A percentile compares a stretch with the other conserved stretches of the same genome.
These are phyloP conservation scores for Palythoa caribaeorum DNA, from an alignment of 92 coral and sea anemone species.

Conservation along the genomic window DNA sequence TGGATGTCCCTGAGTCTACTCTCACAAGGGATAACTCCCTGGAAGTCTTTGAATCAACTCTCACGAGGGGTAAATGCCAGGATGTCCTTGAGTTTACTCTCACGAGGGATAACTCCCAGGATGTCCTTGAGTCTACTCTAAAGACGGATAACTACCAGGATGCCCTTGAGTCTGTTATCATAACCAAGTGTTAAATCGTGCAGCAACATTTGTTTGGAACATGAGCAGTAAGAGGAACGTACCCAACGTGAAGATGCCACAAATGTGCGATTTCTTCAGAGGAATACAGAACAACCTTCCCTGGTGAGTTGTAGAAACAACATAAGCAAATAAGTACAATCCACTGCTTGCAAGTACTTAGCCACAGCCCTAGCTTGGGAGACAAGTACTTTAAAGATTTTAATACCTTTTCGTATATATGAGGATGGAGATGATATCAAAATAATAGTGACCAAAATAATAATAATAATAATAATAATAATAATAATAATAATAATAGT, in stretches of 20 bases:
- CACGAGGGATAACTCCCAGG: too few relatives aligned
- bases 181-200: slow-evolving; percentile 77
- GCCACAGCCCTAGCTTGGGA: background rate
- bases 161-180: slow-evolving; percentile 16
- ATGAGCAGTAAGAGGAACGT: slow-evolving; percentile 83
- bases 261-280: slow-evolving; percentile 72
- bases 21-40: too few relatives aligned
- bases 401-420: too few relatives aligned
- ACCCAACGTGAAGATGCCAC: slow-evolving; percentile 60
- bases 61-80: too few relatives aligned
- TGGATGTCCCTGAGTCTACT: too few relatives aligned
- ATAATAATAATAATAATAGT: too few relatives aligned
- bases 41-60: too few relatives aligned
- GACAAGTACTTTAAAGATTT: background rate
- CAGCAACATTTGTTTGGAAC: slow-evolving; percentile 83
- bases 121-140: background rate
- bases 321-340: background rate
- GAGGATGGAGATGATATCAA: background rate
- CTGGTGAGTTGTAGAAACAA: slow-evolving; percentile 52
- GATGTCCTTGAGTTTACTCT: too few relatives aligned
- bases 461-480: too few relatives aligned
- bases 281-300: slow-evolving; percentile 89
- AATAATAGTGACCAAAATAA: background rate
- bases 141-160: background rate
- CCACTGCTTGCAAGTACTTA: too few relatives aligned